These are phyloP conservation scores for Halictus ligatus DNA, from an alignment of 2,888 invertebrate species.

Conservation along the genomic window DNA sequence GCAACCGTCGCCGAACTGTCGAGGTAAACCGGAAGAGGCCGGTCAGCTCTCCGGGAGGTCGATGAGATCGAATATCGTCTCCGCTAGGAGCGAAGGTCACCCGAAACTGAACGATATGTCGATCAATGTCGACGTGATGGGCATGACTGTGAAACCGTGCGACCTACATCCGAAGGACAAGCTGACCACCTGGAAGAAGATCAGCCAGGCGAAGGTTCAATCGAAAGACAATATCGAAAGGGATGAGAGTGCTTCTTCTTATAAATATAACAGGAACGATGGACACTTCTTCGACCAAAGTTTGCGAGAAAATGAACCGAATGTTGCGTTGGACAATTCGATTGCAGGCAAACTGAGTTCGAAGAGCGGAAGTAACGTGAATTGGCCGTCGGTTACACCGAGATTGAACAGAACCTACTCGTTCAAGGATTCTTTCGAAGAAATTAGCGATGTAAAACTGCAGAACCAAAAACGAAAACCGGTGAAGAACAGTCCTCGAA, in stretches of 20 bases:
- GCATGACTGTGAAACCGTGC: slow-evolving; percentile 80
- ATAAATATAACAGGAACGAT: too few species aligned
- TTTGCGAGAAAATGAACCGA: neutral
- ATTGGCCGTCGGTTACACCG: slow-evolving; percentile 15
- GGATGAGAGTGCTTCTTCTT: neutral
- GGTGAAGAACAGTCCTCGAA: slow-evolving; percentile 58
- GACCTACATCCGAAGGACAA: slow-evolving; percentile 47
- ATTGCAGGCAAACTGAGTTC: neutral
- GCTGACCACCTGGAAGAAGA: slow-evolving; percentile 74
- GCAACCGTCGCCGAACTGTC: slow-evolving; percentile 12
- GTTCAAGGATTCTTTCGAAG: slow-evolving; percentile 46
- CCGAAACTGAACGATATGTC: slow-evolving; percentile 82
- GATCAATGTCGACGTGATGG: slow-evolving; percentile 79
- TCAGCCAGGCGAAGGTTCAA: slow-evolving; percentile 49
- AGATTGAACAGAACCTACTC: slow-evolving; percentile 61
- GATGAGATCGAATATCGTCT: slow-evolving; percentile 56
- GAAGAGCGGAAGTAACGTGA: neutral
- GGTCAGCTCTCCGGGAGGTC: slow-evolving; percentile 37
- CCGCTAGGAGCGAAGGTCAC: slow-evolving; percentile 65
- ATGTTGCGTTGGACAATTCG: neutral
- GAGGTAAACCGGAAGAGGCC: slow-evolving; percentile 16
- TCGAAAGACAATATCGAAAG: neutral
- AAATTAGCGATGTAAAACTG: neutral
- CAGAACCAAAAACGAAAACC: slow-evolving; percentile 33
- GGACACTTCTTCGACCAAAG: neutral